Conservation (phyloP, 2,113 vertebrate species). For the Pteropus alecto region DNA sequence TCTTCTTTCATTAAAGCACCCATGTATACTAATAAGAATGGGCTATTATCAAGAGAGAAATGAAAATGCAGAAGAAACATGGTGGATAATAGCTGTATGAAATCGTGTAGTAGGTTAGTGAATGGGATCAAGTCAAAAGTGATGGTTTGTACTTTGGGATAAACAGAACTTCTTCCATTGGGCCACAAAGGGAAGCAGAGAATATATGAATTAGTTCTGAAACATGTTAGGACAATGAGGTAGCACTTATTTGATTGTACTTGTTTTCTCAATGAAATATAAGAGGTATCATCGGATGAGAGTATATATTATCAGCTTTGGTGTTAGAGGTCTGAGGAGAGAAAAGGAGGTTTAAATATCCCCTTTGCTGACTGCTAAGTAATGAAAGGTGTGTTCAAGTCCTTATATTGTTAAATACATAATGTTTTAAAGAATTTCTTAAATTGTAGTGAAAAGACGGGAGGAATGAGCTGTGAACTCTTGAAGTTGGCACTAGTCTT, state of each 20-base stretch:
- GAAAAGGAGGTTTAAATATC: not conserved
- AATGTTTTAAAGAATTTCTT: not conserved
- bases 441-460: not conserved
- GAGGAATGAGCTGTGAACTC: not conserved
- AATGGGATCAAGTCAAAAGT: not conserved
- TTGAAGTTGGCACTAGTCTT: fast-evolving
- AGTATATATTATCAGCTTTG: not conserved
- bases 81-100: not conserved
- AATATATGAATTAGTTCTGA: not conserved
- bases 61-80: not conserved
- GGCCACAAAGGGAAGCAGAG: not conserved
- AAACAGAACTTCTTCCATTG: not conserved
- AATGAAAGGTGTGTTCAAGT: not conserved
- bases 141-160: not conserved
- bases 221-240: not conserved
- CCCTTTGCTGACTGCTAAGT: not conserved
- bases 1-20: not conserved
- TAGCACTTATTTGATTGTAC: not conserved
- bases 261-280: not conserved
- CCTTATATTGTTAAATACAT: not conserved
- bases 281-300: not conserved
- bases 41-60: not conserved
- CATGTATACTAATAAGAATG: not conserved
- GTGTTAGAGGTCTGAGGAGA: not conserved
- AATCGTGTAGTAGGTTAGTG: not conserved